A percentile compares a stretch with the other conserved stretches of the same genome.
These are phyloP conservation scores for Chauna torquata DNA, from an alignment of 2,113 vertebrate species.

Conservation along the genomic window DNA sequence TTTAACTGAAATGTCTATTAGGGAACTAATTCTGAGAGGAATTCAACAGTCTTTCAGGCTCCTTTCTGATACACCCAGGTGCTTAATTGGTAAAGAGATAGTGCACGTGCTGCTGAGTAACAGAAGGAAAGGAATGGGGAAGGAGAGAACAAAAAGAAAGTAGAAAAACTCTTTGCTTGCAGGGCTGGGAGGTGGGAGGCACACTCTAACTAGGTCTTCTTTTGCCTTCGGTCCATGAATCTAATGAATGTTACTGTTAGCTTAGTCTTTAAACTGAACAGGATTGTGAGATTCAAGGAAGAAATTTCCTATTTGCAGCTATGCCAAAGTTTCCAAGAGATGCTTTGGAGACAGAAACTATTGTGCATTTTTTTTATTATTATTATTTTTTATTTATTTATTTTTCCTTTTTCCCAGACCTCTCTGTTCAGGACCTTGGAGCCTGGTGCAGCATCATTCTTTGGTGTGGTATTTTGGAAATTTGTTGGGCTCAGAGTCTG, in stretches of 20 bases:
- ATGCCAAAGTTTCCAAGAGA: neutral
- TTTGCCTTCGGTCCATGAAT: neutral
- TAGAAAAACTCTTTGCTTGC: neutral
- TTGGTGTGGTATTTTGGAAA: conserved; percentile 18
- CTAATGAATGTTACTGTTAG: neutral
- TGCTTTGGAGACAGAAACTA: neutral
- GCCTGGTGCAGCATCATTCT: neutral
- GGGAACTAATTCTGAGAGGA: neutral
- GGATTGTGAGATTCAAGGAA: neutral
- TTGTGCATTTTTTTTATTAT: neutral
- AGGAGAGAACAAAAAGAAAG: neutral
- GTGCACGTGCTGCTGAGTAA: neutral
- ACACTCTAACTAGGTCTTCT: neutral
- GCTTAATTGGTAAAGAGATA: neutral
- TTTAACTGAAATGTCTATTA: conserved; percentile 13
- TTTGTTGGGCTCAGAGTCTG: neutral
- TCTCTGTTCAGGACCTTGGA: neutral
- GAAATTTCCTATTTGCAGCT: neutral
- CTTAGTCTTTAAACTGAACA: neutral
- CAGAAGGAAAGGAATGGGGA: neutral
- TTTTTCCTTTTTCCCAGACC: neutral
- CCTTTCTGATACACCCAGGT: neutral
- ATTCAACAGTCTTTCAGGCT: neutral
- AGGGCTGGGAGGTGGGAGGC: neutral
- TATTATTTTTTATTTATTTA: no score